Conservation (phyloP, 2,113 vertebrate genomes). For the Speoplatyrhinus poulsoni region DNA sequence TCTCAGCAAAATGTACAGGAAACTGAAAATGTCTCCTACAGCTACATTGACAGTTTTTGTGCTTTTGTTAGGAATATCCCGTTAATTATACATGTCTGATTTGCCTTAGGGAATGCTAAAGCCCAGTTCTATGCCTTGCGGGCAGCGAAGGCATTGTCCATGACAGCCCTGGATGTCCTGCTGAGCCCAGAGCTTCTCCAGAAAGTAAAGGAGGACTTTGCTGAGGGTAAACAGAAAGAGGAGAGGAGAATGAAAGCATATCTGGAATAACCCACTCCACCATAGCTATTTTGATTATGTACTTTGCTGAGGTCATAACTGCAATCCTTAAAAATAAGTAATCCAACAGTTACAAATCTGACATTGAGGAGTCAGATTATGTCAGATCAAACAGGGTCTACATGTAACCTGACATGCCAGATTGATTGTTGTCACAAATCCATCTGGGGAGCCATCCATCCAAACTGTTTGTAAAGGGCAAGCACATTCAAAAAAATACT, state of each 20-base stretch:
- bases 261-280: neutral
- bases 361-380: too few species aligned
- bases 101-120: conserved; percentile 14
- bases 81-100: neutral
- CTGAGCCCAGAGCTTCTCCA: conserved; percentile 79
- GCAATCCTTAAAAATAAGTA: neutral
- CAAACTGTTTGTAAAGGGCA: too few species aligned
- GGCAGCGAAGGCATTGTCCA: conserved; percentile 83
- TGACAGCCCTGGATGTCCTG: conserved; percentile 86
- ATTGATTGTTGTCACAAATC: too few species aligned
- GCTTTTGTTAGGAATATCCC: neutral
- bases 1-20: too few species aligned
- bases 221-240: conserved; percentile 73
- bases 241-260: conserved; percentile 51
- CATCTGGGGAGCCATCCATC: too few species aligned
- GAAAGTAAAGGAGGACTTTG: conserved; percentile 79
- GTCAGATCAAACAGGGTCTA: too few species aligned
- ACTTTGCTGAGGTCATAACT: neutral
- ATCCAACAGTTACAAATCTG: neutral
- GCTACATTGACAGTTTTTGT: neutral
- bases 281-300: neutral
- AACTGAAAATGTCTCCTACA: too few species aligned
- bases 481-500: too few species aligned
- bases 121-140: conserved; percentile 75
- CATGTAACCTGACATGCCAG: too few species aligned